Conservation (phyloP, 2,113 vertebrate genomes). For the Rhizomys pruinosus region DNA sequence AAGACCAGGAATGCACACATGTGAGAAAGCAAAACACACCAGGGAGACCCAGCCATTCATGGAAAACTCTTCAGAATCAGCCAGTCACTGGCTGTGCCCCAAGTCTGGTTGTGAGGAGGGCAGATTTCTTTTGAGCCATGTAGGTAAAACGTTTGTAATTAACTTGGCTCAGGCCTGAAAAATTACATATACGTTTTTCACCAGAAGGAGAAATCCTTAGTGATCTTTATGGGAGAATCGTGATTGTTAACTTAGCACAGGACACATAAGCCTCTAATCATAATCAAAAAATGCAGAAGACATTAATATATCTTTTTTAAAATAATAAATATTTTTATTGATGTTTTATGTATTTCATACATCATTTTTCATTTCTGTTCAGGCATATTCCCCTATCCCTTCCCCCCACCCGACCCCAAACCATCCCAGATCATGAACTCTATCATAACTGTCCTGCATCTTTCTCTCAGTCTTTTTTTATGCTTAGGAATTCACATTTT, state of each 20-base stretch:
- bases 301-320: too few relatives aligned
- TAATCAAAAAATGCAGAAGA: neutral
- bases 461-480: too few relatives aligned
- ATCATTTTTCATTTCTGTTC: too few relatives aligned
- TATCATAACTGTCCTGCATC: too few relatives aligned
- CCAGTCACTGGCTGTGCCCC: rapidly evolving
- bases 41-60: rapidly evolving
- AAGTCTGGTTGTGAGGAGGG: neutral
- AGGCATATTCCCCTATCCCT: too few relatives aligned
- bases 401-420: too few relatives aligned
- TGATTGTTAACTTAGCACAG: neutral
- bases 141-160: neutral
- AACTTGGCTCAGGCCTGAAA: neutral
- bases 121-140: neutral
- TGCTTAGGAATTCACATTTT: too few relatives aligned
- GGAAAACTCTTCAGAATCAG: neutral
- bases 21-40: neutral
- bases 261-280: neutral
- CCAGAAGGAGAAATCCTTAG: neutral
- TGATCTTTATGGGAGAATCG: neutral
- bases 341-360: too few relatives aligned
- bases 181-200: neutral
- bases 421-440: too few relatives aligned
- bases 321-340: too few relatives aligned
- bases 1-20: neutral